Base-by-base conservation (phyloP, 2,113 vertebrate genomes). In the Trogon melanurus region DNA sequence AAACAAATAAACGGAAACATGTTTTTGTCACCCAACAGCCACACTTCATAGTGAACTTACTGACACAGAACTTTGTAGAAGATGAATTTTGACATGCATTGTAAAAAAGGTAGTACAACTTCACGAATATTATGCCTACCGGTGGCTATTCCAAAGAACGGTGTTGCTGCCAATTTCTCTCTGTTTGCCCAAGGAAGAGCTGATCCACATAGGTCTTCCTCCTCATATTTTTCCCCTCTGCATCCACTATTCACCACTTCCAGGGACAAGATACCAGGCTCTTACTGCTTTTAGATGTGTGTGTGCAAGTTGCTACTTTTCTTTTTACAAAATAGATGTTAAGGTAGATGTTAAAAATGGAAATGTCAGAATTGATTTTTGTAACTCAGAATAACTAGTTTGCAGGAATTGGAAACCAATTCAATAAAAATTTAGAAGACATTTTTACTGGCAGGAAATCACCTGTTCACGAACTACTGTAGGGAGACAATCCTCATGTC, bases 381-480 rank as follows among this genome's bases (percentile, higher is more conserved):
- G 32, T 73, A 36, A 45, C 62, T 95, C 65, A 30, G 9, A 90
- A 75, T 92, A 96, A 97, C 71, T 92, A 91, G 58, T 85, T 93
- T 91, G 86, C 86, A 97, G 88, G 22, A 94, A 92, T 7, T 80
- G 21, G 83, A 95, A 96, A 97, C 56, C 60, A 93, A 94, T 94
- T 97, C 75, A 94, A 91, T 54, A 90, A 94, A 97, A 96, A 95
- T 88, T 85, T 87, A 95, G 88, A 97, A 96, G 95, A 84, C 29
- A 79, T 94, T 97, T 97, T 97, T 97, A 86, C 84, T 91, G 85
- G 56, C 92, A 97, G 95, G 87, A 98, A 98, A 97, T 95, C 94
- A 82, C 75, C 90, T 96, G 93, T 96, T 87, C 93, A 95, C 88
- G 79, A 93, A 96, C 73, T 81, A 54, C 44, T 81, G 91, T 32